phyloP scores from a whole-genome alignment of 2,797 vertebrate genomes.

The Sebastes umbrosus region DNA sequence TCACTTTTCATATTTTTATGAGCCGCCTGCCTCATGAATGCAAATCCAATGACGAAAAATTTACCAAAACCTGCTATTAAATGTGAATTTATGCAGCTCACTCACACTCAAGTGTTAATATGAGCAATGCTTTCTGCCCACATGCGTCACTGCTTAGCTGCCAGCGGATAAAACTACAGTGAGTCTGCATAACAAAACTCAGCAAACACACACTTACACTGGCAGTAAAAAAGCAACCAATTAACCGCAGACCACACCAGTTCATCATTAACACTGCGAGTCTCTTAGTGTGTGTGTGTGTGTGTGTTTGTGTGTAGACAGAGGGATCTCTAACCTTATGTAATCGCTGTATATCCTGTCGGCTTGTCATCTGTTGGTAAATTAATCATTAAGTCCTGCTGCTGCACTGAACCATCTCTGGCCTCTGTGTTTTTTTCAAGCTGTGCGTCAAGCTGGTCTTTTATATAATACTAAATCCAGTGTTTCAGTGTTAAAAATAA shows the following conservation, averaged over 20 bases:
- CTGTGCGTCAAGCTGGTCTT: constrained; percentile 65
- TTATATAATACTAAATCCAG: constrained; percentile 46
- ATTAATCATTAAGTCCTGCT: constrained; percentile 74
- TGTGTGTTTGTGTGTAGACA: constrained; percentile 29
- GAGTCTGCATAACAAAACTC: constrained; percentile 13
- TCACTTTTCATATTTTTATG: not conserved
- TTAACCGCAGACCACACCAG: constrained; percentile 45
- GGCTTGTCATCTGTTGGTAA: constrained; percentile 71
- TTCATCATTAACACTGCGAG: constrained; percentile 55
- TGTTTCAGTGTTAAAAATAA: not conserved
- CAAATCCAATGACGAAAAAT: not conserved
- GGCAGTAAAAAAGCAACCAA: constrained; percentile 35
- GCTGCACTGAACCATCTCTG: constrained; percentile 48
- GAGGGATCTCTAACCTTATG: constrained; percentile 66
- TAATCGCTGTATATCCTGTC: constrained; percentile 61
- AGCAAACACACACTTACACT: not conserved
- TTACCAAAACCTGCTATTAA: not conserved
- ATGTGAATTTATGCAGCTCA: constrained; percentile 30
- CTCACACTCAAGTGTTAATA: constrained; percentile 19
- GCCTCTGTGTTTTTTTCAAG: constrained; percentile 44
- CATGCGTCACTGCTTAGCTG: not conserved
- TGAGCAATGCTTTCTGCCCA: constrained; percentile 6
- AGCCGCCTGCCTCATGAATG: not conserved
- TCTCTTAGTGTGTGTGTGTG: constrained; percentile 7
- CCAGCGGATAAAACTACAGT: not conserved